Percentiles rank a stretch among this genome's conserved stretches.
phyloP scores from a whole-genome alignment of 1,140 invertebrate genomes.

The Hycleus cichorii region DNA sequence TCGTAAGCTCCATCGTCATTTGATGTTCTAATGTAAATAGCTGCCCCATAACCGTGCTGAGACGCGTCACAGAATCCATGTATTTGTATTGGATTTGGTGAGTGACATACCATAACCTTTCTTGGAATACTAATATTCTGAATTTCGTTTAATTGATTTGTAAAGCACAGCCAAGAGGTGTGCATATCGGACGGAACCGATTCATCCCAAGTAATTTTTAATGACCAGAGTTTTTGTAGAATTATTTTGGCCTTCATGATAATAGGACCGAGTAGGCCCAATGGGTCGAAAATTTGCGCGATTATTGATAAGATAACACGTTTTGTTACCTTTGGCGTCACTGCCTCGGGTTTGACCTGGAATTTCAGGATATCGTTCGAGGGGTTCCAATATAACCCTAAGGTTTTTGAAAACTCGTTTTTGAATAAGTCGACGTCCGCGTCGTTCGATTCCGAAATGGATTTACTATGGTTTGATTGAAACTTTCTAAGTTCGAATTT shows the following conservation, averaged over 20 bases:
- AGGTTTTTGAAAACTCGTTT: too few relatives aligned
- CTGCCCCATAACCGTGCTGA: constrained; percentile 24
- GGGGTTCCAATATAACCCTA: too few relatives aligned
- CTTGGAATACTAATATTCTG: constrained; percentile 12
- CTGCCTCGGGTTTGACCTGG: not conserved
- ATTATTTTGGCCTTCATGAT: constrained; percentile 25
- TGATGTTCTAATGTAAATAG: constrained; percentile 20
- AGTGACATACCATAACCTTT: constrained; percentile 1
- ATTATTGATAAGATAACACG: constrained; percentile 25
- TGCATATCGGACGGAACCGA: constrained; percentile 17
- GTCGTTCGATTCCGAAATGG: too few relatives aligned
- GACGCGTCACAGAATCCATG: constrained; percentile 26
- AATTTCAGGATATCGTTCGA: too few relatives aligned
- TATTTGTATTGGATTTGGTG: constrained; percentile 14
- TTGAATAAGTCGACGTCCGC: too few relatives aligned
- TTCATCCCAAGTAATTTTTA: constrained; percentile 26
- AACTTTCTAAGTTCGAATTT: too few relatives aligned
- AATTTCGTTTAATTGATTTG: constrained; percentile 14
- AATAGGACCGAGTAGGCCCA: constrained; percentile 29
- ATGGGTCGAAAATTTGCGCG: constrained; percentile 24
- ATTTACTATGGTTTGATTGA: too few relatives aligned
- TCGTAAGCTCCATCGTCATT: not conserved
- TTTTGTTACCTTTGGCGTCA: constrained; percentile 13
- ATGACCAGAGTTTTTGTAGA: constrained; percentile 26
- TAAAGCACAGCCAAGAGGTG: constrained; percentile 16